Percentiles rank a stretch among this genome's conserved stretches.
Evolutionary conservation across 2,888 invertebrate genomes (phyloP).

Genomic region (Agonopterix alstromeriana): DNA sequence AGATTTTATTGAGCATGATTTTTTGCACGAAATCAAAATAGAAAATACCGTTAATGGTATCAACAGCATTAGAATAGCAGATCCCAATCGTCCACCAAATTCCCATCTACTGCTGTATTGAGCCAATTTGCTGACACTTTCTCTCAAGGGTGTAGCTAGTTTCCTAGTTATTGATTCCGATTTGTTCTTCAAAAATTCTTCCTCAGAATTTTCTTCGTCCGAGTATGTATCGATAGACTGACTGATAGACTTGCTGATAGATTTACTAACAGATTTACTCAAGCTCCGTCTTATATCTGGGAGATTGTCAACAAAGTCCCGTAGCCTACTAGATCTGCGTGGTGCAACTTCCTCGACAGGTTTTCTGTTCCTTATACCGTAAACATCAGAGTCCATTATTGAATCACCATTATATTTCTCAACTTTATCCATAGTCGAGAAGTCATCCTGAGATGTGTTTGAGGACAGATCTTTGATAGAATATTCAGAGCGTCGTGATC

Average conservation of each 20-base stretch:
- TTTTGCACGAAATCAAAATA: conserved; percentile 48
- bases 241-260: conserved; percentile 53
- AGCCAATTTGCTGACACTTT: conserved; percentile 33
- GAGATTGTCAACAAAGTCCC: conserved; percentile 42
- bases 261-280: conserved; percentile 55
- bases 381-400: conserved; percentile 38
- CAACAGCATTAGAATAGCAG: conserved; percentile 37
- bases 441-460: conserved; percentile 21
- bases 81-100: conserved; percentile 58
- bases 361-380: conserved; percentile 44
- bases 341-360: conserved; percentile 43
- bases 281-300: conserved; percentile 49
- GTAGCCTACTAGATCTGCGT: conserved; percentile 50
- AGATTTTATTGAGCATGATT: conserved; percentile 46
- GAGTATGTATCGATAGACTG: conserved; percentile 55
- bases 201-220: conserved; percentile 56
- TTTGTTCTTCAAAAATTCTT: conserved; percentile 34
- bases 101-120: conserved; percentile 46
- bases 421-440: conserved; percentile 11
- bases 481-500: conserved; percentile 52
- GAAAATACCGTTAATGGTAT: conserved; percentile 50
- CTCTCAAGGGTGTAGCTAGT: conserved; percentile 57
- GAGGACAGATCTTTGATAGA: conserved; percentile 45
- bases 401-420: conserved; percentile 48
- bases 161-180: conserved; percentile 49